phyloP scores from a whole-genome alignment of 2,113 vertebrate species.

The Lamprologus sp. region DNA sequence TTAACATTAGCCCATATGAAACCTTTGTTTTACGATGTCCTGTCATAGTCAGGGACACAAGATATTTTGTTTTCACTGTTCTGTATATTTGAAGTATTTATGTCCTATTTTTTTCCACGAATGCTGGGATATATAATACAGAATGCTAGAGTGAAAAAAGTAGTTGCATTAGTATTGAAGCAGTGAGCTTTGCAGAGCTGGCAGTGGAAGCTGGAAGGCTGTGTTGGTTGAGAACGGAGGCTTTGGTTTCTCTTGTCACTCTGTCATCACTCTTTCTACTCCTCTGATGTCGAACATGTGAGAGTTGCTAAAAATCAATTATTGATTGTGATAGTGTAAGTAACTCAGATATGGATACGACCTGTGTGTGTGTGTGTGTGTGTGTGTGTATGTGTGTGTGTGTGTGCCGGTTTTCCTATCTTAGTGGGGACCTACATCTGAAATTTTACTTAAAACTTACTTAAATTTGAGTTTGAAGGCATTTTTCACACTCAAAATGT shows the following conservation, averaged over 20 bases:
- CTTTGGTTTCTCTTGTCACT: neutral
- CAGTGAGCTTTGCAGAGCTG: neutral
- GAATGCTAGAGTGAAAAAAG: neutral
- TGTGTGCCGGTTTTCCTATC: neutral
- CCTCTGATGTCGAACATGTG: neutral
- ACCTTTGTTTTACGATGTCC: neutral
- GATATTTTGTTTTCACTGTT: neutral
- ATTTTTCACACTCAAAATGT: neutral
- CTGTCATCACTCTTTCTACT: neutral
- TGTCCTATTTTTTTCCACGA: neutral
- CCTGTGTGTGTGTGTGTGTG: neutral
- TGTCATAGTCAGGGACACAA: neutral
- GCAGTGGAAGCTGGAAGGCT: neutral
- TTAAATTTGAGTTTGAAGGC: neutral
- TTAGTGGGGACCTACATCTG: fast-evolving
- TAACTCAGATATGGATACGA: conserved; percentile 12
- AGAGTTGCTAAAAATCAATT: conserved; percentile 20
- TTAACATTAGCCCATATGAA: conserved; percentile 11
- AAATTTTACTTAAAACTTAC: neutral
- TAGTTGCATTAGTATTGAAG: neutral
- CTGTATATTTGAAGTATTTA: neutral
- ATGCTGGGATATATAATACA: neutral
- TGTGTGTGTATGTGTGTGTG: neutral
- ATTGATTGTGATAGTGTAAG: conserved; percentile 26
- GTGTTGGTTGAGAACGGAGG: neutral